phyloP scores from a whole-genome alignment of 2,888 invertebrate genomes.

The Zaprionus bogoriensis region DNA sequence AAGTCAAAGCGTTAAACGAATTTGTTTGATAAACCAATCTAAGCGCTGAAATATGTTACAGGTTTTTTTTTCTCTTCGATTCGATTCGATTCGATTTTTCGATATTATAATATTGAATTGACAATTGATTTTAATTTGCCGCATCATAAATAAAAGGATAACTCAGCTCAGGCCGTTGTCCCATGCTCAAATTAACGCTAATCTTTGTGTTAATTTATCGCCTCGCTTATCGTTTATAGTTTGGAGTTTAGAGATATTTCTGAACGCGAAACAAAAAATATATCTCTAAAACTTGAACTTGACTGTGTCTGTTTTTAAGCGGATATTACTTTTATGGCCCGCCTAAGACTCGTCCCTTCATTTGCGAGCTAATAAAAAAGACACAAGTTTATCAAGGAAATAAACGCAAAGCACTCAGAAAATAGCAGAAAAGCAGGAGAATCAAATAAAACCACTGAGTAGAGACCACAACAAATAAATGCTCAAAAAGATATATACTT shows the following conservation, averaged over 20 bases:
- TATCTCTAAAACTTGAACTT: neutral
- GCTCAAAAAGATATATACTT: constrained; percentile 2
- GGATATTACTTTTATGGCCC: constrained; percentile 12
- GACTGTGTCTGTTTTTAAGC: neutral
- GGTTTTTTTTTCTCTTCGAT: constrained; percentile 20
- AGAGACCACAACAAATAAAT: too few relatives aligned
- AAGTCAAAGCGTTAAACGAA: constrained; percentile 21
- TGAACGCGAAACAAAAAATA: too few relatives aligned
- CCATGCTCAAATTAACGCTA: constrained; percentile 1
- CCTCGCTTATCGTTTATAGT: neutral
- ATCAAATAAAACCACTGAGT: too few relatives aligned
- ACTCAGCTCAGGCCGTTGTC: constrained; percentile 11
- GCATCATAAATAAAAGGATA: constrained; percentile 42
- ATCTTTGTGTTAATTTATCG: neutral
- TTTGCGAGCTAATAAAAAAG: too few relatives aligned
- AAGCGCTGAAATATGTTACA: constrained; percentile 18
- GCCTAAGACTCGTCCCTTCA: constrained; percentile 50
- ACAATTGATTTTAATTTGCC: constrained; percentile 23
- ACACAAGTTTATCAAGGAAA: constrained; percentile 44
- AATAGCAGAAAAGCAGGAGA: constrained; percentile 35
- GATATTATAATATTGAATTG: constrained; percentile 21
- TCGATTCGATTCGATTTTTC: too few relatives aligned
- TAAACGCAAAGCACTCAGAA: constrained; percentile 25
- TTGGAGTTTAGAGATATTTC: neutral
- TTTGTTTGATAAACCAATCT: constrained; percentile 31